Conservation (phyloP, 2,888 invertebrate genomes). For the Drosophila infuscata region DNA sequence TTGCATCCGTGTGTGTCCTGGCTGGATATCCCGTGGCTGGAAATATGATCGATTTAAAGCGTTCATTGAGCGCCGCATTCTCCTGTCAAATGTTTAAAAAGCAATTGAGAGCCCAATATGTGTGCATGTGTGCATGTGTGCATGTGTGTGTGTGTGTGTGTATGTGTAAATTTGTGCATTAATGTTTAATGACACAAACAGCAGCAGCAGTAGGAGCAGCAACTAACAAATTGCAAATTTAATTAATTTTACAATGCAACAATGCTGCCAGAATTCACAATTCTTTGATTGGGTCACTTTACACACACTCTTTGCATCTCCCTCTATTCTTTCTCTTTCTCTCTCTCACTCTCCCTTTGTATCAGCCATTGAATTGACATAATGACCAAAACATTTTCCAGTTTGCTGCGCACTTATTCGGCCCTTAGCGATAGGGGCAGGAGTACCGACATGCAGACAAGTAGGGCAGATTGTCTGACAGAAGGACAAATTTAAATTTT, state of each 20-base stretch:
- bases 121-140: constrained; percentile 5
- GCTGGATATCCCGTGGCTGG: constrained; percentile 23
- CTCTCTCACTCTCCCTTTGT: neutral
- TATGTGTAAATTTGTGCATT: constrained; percentile 5
- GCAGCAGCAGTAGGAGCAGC: constrained; percentile 10
- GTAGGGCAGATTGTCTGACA: constrained; percentile 15
- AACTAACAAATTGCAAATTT: constrained; percentile 53
- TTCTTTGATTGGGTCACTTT: constrained; percentile 48
- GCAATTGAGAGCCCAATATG: constrained; percentile 49
- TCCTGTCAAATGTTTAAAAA: constrained; percentile 43
- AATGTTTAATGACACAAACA: constrained; percentile 42
- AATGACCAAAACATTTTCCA: constrained; percentile 80
- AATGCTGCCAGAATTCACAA: constrained; percentile 5
- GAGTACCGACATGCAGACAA: neutral
- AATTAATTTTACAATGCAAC: constrained; percentile 67
- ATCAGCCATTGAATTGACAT: constrained; percentile 69
- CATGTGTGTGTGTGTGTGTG: too few relatives aligned
- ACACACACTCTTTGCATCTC: constrained; percentile 1
- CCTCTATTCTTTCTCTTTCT: neutral
- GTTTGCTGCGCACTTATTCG: constrained; percentile 62
- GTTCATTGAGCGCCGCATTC: constrained; percentile 29
- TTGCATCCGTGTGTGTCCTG: neutral
- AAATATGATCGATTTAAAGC: constrained; percentile 46
- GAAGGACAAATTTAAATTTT: constrained; percentile 60
- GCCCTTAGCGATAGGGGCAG: neutral